These are phyloP conservation scores for Parus major DNA, from an alignment of 2,113 vertebrate species.

Conservation along the genomic window DNA sequence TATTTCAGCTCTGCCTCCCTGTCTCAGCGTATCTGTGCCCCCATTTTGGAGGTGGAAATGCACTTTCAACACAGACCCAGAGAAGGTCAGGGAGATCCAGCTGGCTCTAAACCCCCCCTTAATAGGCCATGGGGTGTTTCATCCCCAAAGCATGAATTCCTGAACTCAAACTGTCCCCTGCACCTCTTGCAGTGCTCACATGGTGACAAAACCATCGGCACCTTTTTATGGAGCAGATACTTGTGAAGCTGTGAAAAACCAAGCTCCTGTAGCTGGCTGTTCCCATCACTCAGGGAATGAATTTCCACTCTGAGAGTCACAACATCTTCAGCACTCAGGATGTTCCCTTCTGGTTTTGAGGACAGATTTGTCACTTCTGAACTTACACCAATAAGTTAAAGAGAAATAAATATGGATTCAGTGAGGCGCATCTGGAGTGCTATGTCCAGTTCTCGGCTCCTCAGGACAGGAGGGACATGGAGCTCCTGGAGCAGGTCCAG, in stretches of 20 bases:
- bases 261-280: neutral
- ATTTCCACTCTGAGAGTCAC: neutral
- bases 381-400: neutral
- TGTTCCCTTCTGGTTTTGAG: neutral
- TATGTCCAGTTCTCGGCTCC: neutral
- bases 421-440: neutral
- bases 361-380: neutral
- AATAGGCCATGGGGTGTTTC: neutral
- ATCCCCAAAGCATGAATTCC: neutral
- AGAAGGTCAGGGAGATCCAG: neutral
- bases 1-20: neutral
- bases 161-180: neutral
- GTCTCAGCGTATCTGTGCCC: accelerated
- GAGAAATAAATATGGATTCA: neutral
- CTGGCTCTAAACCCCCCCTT: neutral
- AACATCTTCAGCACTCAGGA: neutral
- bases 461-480: neutral
- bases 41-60: neutral
- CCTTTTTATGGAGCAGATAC: neutral
- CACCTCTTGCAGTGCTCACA: neutral
- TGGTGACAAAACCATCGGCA: neutral
- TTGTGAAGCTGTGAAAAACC: neutral
- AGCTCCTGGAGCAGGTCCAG: neutral
- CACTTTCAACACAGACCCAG: accelerated
- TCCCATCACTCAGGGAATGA: neutral